Evolutionary conservation across 2,888 invertebrate species (phyloP), one percentile per base, ranked within the genome.

Genomic region (Monopis laevigella): DNA sequence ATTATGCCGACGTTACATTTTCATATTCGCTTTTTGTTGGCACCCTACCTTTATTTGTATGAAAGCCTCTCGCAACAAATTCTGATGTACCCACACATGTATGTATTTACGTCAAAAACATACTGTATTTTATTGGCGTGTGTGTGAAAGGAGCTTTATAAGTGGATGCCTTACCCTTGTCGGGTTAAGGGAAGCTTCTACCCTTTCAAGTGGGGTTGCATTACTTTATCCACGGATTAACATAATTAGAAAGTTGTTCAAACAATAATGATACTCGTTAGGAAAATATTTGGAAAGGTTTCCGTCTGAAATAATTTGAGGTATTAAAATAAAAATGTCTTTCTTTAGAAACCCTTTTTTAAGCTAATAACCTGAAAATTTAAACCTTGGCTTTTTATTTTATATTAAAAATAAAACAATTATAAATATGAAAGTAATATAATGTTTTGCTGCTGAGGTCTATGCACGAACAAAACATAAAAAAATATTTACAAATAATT

Each of bases 141-240:
- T 64, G 62, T 51, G 58, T 57, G 50, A 61, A 69, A 62, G 59
- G 50, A 52, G 50, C 50, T 54, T 56, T 56, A 55, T 58, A 62
- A 62, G 59, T 55, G 24, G 24, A 21, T 21, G 5, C 24, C 24
- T 7, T 21, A 21, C 24, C 24, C 24, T 21, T 21, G 5, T 21
- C 24, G 61, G 62, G 60, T 59, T 13, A 38, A 12, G 19, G 19
- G 11, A n/a, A 10, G 21, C 12, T 14, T 19, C 12, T 14, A 56
- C 71, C 67, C 68, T 64, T 52, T 58, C 59, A 67, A 71, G 65
- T 62, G 65, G 52, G 68, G 65, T 63, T 55, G 66, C 69, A 72
- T 67, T 70, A 77, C 70, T 75, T 77, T 74, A 77, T 75, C 70
- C 62, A 55, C 58, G 61, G 65, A 74, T 77, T 75, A 77, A 68